Percentiles rank a stretch among this genome's conserved stretches.
phyloP scores from a whole-genome alignment of 2,797 vertebrate species.

The Pitangus sulphuratus region DNA sequence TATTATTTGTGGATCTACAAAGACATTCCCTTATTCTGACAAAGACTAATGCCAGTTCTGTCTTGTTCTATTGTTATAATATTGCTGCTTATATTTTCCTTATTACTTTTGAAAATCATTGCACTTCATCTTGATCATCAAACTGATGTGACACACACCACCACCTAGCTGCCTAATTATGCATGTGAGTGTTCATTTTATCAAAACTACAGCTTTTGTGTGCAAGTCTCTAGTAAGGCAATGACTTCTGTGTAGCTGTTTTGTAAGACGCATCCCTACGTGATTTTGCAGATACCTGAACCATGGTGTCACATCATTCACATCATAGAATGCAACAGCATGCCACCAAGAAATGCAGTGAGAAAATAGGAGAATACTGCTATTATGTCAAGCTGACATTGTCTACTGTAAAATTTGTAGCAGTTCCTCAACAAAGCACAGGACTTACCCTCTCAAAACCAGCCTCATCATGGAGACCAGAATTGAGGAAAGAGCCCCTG shows the following conservation, averaged over 20 bases:
- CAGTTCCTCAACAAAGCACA: neutral
- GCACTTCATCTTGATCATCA: conserved; percentile 68
- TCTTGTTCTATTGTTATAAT: neutral
- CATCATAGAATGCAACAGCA: neutral
- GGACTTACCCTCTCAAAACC: neutral
- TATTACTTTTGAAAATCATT: conserved; percentile 58
- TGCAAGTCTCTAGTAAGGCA: neutral
- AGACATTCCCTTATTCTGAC: conserved; percentile 44
- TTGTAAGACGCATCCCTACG: neutral
- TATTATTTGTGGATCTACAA: conserved; percentile 42
- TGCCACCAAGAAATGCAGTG: neutral
- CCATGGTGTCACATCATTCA: neutral
- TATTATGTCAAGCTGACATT: neutral
- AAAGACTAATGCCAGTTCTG: conserved; percentile 12
- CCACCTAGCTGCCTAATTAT: conserved; percentile 54
- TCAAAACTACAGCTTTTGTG: conserved; percentile 16
- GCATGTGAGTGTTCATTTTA: conserved; percentile 28
- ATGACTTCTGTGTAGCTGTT: neutral
- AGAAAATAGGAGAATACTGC: neutral
- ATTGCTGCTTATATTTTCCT: conserved; percentile 53
- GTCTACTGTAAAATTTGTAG: neutral
- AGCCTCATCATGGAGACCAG: neutral
- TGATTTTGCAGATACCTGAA: neutral
- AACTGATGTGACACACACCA: neutral
- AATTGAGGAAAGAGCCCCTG: neutral